Base-by-base conservation (phyloP, 2,888 invertebrate species). In the Caenorhabditis becei region DNA sequence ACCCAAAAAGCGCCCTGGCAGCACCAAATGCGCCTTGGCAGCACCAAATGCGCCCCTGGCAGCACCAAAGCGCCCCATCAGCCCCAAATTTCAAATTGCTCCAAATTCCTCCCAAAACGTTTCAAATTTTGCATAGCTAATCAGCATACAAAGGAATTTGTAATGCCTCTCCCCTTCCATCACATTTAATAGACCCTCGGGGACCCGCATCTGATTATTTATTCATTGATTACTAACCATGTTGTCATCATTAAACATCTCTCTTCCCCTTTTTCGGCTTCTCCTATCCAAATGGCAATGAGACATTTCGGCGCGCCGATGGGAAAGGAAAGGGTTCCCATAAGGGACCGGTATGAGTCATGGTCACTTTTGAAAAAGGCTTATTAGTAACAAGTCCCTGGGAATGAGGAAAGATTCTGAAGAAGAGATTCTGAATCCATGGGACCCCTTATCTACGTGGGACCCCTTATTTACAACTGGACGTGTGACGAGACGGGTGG, bases 151-250 rank as follows among this genome's bases (percentile, higher is more conserved):
- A 44, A 14, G 18, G 18, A 44, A 44, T 44, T 44, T n/a, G 44
- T 18, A 51, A 51, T 51, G 32, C 32, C 10, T 32, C 10, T 32
- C 32, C 32, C 32, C 32, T 10, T 51, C 51, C 51, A 20, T 51
- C 18, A 18, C 51, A 44, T 44, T 44, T 44, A 44, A 44, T 44
- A 44, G 44, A 44, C 20, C 18, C 18, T 10, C 51, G 18, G 5
- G 10, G 10, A 32, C 32, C 32, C 32, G 5, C 18, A 18, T 18
- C 11, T 51, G 51, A 51, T 51, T 51, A 51, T 51, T 51, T 51
- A 51, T 51, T 51, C 51, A 51, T 51, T 51, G 51, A 51, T 51
- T 51, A 51, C 51, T 51, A 51, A 51, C 51, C 51, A 20, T 51
- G 20, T 20, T 32, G 32, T 32, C 32, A 32, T 32, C 23, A 16